Base-by-base conservation (phyloP, 1,140 invertebrate genomes). In the Agraylea sexmaculata region DNA sequence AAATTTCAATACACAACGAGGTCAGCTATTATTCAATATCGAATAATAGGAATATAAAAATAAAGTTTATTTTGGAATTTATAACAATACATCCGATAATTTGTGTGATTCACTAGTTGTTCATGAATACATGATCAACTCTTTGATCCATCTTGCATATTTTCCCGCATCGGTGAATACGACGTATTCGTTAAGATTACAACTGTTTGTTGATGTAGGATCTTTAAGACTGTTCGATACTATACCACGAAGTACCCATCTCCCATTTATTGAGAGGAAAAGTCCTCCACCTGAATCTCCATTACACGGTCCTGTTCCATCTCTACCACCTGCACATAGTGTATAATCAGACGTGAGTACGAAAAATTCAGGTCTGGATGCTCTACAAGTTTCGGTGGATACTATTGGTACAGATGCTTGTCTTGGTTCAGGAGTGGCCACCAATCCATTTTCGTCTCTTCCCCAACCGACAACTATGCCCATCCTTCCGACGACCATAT, bases 101-200 rank as follows among this genome's bases (percentile, higher is more conserved):
- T n/a, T n/a, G n/a, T n/a, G n/a, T n/a, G n/a, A n/a, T n/a, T n/a
- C n/a, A n/a, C n/a, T n/a, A n/a, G n/a, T n/a, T n/a, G n/a, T n/a
- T n/a, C n/a, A n/a, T n/a, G n/a, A n/a, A n/a, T n/a, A n/a, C n/a
- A n/a, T n/a, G n/a, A n/a, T n/a, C n/a, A n/a, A n/a, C n/a, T n/a
- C n/a, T n/a, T n/a, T n/a, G n/a, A 72, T 60, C 70, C 70, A 73
- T 10, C 55, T 29, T 2, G 47, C 20, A 37, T 61, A 64, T 53
- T 68, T 63, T 2, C 62, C 61, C 5, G 62, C 49, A 45, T 74
- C 70, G 3, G 59, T 61, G 43, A 68, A 73, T 6, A 74, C 57
- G 12, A 68, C 37, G 43, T 57, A 73, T 25, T 72, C 53, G 3
- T 45, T 48, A 7, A 68, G 48, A 51, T 73, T 64, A 43, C 71